A percentile compares a stretch with the other conserved stretches of the same genome.
Evolutionary conservation across 2,888 invertebrate species (phyloP).

Genomic region (Eristalis intricaria): DNA sequence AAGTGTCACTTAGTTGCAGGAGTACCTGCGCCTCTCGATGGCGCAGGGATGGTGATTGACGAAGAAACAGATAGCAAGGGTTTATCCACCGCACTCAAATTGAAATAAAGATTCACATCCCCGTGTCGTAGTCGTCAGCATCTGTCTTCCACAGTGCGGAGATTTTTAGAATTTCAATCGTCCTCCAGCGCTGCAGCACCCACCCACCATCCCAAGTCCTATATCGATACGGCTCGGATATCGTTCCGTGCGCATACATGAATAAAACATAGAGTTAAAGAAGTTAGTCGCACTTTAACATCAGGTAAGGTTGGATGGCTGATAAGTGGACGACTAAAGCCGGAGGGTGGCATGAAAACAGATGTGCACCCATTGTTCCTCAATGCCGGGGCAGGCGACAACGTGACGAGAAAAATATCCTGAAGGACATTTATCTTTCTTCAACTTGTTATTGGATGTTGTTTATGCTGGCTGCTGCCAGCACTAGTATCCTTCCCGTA

Average conservation of each 20-base stretch:
- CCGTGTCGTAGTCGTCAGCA: neutral
- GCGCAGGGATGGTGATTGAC: neutral
- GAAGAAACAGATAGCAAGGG: neutral
- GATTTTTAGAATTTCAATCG: slow-evolving; percentile 4
- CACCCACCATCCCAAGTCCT: neutral
- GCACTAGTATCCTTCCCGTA: neutral
- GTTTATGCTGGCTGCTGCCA: slow-evolving; percentile 19
- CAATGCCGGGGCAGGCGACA: slow-evolving; percentile 9
- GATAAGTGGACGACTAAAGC: slow-evolving; percentile 35
- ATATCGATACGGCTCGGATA: neutral
- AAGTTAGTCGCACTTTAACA: slow-evolving; percentile 51
- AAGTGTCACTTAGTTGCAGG: slow-evolving; percentile 55
- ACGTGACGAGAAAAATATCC: slow-evolving; percentile 62
- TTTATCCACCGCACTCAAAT: slow-evolving; percentile 23
- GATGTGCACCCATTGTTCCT: slow-evolving; percentile 32
- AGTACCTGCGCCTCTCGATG: neutral
- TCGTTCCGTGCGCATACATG: slow-evolving; percentile 16
- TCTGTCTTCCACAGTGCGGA: slow-evolving; percentile 3
- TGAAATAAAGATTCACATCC: slow-evolving; percentile 44
- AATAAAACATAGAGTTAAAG: slow-evolving; percentile 63
- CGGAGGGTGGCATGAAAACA: neutral
- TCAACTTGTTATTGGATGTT: slow-evolving; percentile 50
- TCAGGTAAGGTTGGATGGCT: slow-evolving; percentile 48
- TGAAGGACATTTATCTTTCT: slow-evolving; percentile 63
- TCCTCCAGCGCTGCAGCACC: neutral